These are phyloP conservation scores for Cantharis rufa DNA, from an alignment of 2,888 invertebrate genomes.

Conservation along the genomic window DNA sequence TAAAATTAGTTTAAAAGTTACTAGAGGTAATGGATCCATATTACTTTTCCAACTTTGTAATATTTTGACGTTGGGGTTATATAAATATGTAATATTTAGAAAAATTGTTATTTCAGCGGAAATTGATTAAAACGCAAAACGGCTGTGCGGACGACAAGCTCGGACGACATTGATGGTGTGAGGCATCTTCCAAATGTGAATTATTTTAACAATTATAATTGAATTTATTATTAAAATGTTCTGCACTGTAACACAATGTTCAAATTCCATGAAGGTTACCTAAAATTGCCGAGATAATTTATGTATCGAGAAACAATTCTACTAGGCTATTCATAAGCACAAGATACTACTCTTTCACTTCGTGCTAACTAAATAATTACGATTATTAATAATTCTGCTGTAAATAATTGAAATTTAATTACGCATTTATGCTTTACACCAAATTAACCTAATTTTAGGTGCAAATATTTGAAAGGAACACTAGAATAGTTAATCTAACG, in stretches of 20 bases:
- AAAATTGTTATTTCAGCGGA: background rate
- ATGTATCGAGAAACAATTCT: background rate
- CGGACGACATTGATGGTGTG: background rate
- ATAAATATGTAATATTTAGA: background rate
- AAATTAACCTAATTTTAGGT: background rate
- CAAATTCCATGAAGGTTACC: background rate
- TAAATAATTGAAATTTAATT: background rate
- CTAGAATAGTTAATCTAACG: background rate
- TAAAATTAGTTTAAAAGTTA: background rate
- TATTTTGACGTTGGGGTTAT: background rate
- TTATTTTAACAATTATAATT: background rate
- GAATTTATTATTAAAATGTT: background rate
- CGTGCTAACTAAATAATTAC: background rate
- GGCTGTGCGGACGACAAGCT: background rate
- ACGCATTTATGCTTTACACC: background rate
- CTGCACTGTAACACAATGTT: background rate
- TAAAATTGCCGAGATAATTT: background rate
- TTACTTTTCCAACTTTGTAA: background rate
- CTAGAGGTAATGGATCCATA: background rate
- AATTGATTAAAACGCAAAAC: background rate
- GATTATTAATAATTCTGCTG: background rate
- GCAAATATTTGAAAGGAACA: background rate
- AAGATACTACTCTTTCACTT: background rate
- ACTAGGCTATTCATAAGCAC: background rate
- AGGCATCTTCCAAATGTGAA: background rate